Evolutionary conservation across 2,888 invertebrate species (phyloP), one percentile per base, ranked within the genome.

Genomic region (Sussaba pulchella): DNA sequence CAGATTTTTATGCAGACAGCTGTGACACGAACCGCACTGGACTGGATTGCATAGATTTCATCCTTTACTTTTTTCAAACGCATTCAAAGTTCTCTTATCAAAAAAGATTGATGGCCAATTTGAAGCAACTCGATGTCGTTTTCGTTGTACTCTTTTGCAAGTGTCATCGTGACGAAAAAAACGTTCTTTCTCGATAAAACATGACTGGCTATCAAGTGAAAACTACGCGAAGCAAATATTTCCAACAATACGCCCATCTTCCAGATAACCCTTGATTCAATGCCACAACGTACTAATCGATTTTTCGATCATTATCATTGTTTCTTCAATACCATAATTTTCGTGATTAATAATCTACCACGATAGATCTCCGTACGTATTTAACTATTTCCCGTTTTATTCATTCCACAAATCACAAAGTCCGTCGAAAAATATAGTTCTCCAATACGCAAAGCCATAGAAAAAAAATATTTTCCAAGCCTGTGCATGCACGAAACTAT

Each of bases 381-480:
- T n/a, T n/a, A n/a, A n/a, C n/a, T n/a, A n/a, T n/a, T n/a, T n/a
- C n/a, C n/a, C n/a, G n/a, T n/a, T n/a, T n/a, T n/a, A n/a, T n/a
- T n/a, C n/a, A n/a, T n/a, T n/a, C n/a, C n/a, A n/a, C n/a, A n/a
- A n/a, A n/a, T n/a, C n/a, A n/a, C n/a, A n/a, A n/a, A n/a, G n/a
- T n/a, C n/a, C n/a, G n/a, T n/a, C n/a, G n/a, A n/a, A n/a, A n/a
- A n/a, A n/a, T n/a, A n/a, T n/a, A n/a, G n/a, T n/a, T n/a, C n/a
- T n/a, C n/a, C n/a, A n/a, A n/a, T n/a, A n/a, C n/a, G n/a, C n/a
- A n/a, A n/a, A n/a, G n/a, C n/a, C n/a, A n/a, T n/a, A n/a, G 6
- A 31, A 31, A 31, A 57, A 31, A 57, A 17, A 57, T 17, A 57
- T 57, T 57, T 57, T 31, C 57, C 1, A 57, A 17, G 2, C n/a